Percentiles rank a stretch among this genome's conserved stretches.
Evolutionary conservation across 2,113 vertebrate genomes (phyloP).

Genomic region (Nesoenas mayeri): DNA sequence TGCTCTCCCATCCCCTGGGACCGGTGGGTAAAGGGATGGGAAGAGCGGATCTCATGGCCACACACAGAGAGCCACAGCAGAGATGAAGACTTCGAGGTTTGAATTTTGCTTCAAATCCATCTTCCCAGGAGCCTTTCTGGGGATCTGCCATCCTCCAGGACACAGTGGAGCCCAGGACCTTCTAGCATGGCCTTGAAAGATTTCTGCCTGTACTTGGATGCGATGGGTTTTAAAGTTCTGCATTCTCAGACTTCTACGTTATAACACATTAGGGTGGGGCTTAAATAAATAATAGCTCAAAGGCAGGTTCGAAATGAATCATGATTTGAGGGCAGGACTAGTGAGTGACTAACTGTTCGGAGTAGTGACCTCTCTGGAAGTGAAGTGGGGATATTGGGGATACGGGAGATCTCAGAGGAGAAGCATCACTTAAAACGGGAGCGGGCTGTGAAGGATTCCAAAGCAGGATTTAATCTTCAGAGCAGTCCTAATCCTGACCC

Average conservation of each 20-base stretch:
- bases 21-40: background rate
- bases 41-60: background rate
- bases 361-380: slow-evolving; percentile 1
- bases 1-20: background rate
- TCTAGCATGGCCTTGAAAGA: background rate
- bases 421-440: background rate
- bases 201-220: background rate
- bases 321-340: slow-evolving; percentile 38
- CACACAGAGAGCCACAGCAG: background rate
- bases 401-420: background rate
- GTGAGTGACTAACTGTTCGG: slow-evolving; percentile 21
- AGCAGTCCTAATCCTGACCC: background rate
- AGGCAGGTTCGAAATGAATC: slow-evolving; percentile 57
- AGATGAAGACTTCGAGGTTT: background rate
- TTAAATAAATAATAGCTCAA: slow-evolving; percentile 63
- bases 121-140: background rate
- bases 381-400: background rate
- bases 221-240: background rate
- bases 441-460: background rate
- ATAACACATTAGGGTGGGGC: slow-evolving; percentile 40
- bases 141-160: background rate
- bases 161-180: fast-evolving
- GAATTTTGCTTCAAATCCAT: background rate
- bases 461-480: background rate
- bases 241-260: slow-evolving; percentile 63